Conservation (phyloP, 2,113 vertebrate species). For the Chaetodon auriga region DNA sequence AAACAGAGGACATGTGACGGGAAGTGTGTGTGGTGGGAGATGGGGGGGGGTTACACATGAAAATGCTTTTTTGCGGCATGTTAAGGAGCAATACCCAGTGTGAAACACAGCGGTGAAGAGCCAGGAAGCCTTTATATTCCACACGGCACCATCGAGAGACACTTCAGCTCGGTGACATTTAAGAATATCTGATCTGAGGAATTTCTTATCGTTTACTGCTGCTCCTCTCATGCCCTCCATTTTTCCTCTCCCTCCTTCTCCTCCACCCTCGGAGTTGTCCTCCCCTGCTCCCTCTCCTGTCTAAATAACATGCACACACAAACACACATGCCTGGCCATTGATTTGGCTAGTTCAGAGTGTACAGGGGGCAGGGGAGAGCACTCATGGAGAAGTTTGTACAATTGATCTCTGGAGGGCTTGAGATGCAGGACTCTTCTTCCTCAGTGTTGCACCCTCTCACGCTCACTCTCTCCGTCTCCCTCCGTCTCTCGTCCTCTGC, state of each 20-base stretch:
- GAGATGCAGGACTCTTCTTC: slow-evolving; percentile 61
- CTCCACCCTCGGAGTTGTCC: slow-evolving; percentile 41
- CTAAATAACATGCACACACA: slow-evolving; percentile 43
- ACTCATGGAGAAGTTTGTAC: slow-evolving; percentile 83
- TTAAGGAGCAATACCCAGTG: slow-evolving; percentile 33
- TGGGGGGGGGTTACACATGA: slow-evolving; percentile 19
- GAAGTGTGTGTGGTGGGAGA: not conserved
- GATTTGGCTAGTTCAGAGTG: slow-evolving; percentile 75
- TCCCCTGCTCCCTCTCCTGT: slow-evolving; percentile 37
- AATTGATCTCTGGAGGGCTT: slow-evolving; percentile 83
- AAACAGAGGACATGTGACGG: slow-evolving; percentile 21
- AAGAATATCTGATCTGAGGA: slow-evolving; percentile 82
- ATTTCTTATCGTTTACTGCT: slow-evolving; percentile 72
- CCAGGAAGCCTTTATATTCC: slow-evolving; percentile 61
- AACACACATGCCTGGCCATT: slow-evolving; percentile 61
- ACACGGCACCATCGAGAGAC: slow-evolving; percentile 50
- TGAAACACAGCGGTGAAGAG: slow-evolving; percentile 30
- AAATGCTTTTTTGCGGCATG: slow-evolving; percentile 45
- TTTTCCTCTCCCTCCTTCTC: slow-evolving; percentile 26
- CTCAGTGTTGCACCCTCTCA: slow-evolving; percentile 32
- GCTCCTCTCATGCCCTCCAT: slow-evolving; percentile 48
- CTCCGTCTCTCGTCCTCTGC: slow-evolving; percentile 4
- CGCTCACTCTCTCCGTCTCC: not conserved
- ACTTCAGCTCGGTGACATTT: slow-evolving; percentile 80
- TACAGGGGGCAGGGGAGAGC: slow-evolving; percentile 69